Conservation (phyloP, 2,888 invertebrate genomes). For the Ptycholaimellus sp. region DNA sequence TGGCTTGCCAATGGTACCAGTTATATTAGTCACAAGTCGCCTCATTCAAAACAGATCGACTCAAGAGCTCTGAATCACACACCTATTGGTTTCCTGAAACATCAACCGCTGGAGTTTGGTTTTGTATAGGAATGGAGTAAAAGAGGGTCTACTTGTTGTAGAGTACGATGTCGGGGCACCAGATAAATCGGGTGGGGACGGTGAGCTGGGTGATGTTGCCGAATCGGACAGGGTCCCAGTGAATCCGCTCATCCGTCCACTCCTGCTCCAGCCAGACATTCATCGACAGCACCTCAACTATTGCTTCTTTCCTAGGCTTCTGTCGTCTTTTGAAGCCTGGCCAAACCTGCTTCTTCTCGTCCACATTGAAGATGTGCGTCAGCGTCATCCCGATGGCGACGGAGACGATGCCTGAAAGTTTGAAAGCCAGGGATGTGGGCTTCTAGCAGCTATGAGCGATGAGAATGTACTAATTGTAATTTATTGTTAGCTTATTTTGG, state of each 20-base stretch:
- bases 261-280: slow-evolving; percentile 34
- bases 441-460: too few species aligned
- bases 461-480: too few species aligned
- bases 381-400: slow-evolving; percentile 33
- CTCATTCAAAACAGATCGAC: too few species aligned
- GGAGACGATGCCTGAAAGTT: slow-evolving; percentile 25
- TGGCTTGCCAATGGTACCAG: too few species aligned
- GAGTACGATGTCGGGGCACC: slow-evolving; percentile 29
- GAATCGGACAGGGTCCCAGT: slow-evolving; percentile 13
- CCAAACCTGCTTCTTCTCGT: slow-evolving; percentile 34
- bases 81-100: too few species aligned
- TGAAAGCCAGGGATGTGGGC: slow-evolving; percentile 31
- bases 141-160: slow-evolving; percentile 11
- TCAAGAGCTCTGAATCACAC: too few species aligned
- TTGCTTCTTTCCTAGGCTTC: background rate
- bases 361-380: slow-evolving; percentile 36
- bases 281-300: slow-evolving; percentile 32
- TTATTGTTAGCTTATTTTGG: too few species aligned
- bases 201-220: slow-evolving; percentile 13
- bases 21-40: too few species aligned
- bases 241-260: slow-evolving; percentile 16
- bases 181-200: slow-evolving; percentile 11
- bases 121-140: too few species aligned
- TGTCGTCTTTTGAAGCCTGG: background rate
- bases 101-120: too few species aligned